Percentiles rank a stretch among this genome's conserved stretches.
Evolutionary conservation across 1,140 invertebrate genomes (phyloP).

Genomic region (Zaprionus capensis): DNA sequence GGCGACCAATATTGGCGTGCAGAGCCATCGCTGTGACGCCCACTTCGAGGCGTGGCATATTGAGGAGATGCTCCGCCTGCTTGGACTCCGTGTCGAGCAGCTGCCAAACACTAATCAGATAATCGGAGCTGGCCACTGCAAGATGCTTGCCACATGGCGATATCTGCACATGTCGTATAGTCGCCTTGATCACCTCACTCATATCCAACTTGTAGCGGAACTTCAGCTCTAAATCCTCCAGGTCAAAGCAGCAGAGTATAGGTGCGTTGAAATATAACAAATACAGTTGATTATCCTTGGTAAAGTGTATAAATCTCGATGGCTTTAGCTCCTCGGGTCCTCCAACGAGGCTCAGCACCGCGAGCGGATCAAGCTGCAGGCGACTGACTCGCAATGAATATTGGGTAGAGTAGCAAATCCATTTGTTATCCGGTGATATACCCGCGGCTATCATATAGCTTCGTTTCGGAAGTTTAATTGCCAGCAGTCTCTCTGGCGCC

Average conservation of each 20-base stretch:
- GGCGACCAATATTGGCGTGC: conserved; percentile 85
- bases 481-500: conserved; percentile 88
- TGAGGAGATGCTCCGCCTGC: conserved; percentile 85
- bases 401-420: conserved; percentile 90
- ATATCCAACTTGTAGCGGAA: conserved; percentile 38
- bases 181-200: conserved; percentile 15
- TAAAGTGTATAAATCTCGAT: conserved; percentile 85
- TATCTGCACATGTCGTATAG: conserved; percentile 44
- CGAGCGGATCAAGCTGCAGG: conserved; percentile 76
- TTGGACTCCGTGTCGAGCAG: conserved; percentile 69
- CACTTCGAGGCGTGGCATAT: conserved; percentile 88
- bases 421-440: conserved; percentile 88
- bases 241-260: conserved; percentile 55
- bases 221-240: conserved; percentile 16
- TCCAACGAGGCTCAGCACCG: conserved; percentile 84
- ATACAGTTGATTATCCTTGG: conserved; percentile 82
- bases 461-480: conserved; percentile 77
- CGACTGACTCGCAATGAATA: conserved; percentile 87
- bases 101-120: conserved; percentile 87
- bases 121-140: conserved; percentile 86
- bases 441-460: conserved; percentile 84
- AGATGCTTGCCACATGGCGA: conserved; percentile 86
- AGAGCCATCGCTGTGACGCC: conserved; percentile 88
- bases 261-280: conserved; percentile 63
- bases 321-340: conserved; percentile 81